Base-by-base conservation (phyloP, 2,888 invertebrate species). In the Trilocha varians region DNA sequence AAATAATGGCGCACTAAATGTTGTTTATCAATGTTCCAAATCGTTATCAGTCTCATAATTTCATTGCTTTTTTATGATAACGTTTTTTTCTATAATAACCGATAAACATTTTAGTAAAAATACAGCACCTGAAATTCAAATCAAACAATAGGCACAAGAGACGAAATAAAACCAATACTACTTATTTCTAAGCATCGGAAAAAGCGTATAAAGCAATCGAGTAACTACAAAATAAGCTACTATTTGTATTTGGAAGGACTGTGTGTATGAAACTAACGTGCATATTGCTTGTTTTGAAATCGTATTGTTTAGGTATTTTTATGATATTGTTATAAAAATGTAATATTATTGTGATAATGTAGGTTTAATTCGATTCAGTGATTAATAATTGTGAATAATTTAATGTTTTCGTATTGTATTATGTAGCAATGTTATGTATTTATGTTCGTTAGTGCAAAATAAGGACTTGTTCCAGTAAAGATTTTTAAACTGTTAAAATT, bases 251-350 rank as follows among this genome's bases (percentile, higher is more conserved):
- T n/a, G n/a, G n/a, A n/a, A 25, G 25, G 8, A 2, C 4, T 25
- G 25, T 25, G n/a, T n/a, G n/a, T n/a, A n/a, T n/a, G 18, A 25
- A 2, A 62, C 71, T 66, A 73, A 77, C 75, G 78, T 78, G 78
- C 75, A 76, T 78, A 78, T 78, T 76, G 78, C 78, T 78, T 76
- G 75, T 55, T 75, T 77, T 69, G 69, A 66, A 45, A 9, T 35
- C 18, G 16, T 34, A 16, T 11, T 25, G 25, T 42, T 18, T 34
- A n/a, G 18, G 34, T 42, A n/a, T 18, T 14, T 41, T 38, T 34
- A 34, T 18, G 38, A 38, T 13, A 25, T 13, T 13, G 16, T 11
- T 25, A 25, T 25, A 11, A 4, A 3, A 11, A 4, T 6, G 25
- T 3, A 11, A 25, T 25, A 11, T 40, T 13, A 15, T 32, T 36